These are phyloP conservation scores for Archaeoteleia sp. DNA, from an alignment of 2,888 invertebrate genomes.

Conservation along the genomic window DNA sequence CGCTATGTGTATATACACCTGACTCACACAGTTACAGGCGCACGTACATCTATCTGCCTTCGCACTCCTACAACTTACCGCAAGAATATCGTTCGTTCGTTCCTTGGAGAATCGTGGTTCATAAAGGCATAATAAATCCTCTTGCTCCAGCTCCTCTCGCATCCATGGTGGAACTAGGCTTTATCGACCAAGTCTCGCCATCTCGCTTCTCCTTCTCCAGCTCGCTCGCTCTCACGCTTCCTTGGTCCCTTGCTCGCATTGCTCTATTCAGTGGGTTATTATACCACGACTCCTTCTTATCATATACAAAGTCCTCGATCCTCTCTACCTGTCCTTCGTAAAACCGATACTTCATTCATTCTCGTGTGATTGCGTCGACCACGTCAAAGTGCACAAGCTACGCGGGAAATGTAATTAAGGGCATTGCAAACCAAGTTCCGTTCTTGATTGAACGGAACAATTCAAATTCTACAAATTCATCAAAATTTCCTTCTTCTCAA, in stretches of 20 bases:
- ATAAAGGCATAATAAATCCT: constrained; percentile 64
- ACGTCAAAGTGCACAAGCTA: constrained; percentile 21
- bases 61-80: constrained; percentile 33
- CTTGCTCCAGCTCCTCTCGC: constrained; percentile 35
- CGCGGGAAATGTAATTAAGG: constrained; percentile 24
- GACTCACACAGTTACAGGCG: constrained; percentile 36
- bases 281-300: constrained; percentile 27
- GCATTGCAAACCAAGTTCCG: constrained; percentile 20
- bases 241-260: neutral
- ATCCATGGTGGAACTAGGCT: constrained; percentile 32
- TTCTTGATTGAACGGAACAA: constrained; percentile 26
- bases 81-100: constrained; percentile 56
- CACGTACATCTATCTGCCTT: constrained; percentile 33
- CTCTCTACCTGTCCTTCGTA: constrained; percentile 22
- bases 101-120: constrained; percentile 54
- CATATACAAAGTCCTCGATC: constrained; percentile 24
- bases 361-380: constrained; percentile 8
- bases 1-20: constrained; percentile 7
- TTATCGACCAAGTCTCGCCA: constrained; percentile 44
- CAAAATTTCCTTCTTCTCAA: too few species aligned
- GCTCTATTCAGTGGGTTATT: constrained; percentile 12
- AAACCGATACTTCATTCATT: constrained; percentile 25
- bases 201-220: constrained; percentile 25
- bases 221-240: constrained; percentile 16
- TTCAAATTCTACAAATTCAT: too few species aligned